Evolutionary conservation across 1,140 invertebrate genomes (phyloP), one percentile per base, ranked within the genome.

Genomic region (Aphaenogaster rudis): DNA sequence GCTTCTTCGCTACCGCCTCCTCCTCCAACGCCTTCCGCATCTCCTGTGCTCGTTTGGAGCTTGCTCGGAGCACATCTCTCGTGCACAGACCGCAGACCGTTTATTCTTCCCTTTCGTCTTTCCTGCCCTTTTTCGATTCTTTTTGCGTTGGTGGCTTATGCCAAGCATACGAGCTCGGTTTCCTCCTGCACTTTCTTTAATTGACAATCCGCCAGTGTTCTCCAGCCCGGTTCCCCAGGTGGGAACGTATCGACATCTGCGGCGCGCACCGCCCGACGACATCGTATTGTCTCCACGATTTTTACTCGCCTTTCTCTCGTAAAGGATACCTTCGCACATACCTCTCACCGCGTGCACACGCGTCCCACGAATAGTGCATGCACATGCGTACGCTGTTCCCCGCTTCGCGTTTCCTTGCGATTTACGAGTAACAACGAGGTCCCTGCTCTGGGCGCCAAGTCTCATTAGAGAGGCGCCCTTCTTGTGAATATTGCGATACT

Each of bases 221-320:
- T 61, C 80, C 33, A 11, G 36, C 54, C n/a, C n/a, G 45, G 21
- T 48, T n/a, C 48, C 8, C 86, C 88, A 93, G 93, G 93, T 94
- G 94, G 94, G 93, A 94, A 94, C 90, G 54, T 45, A 52, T 52
- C 91, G 50, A 93, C 93, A 93, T 87, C 84, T 86, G 66, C 88
- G 57, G 39, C 88, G 57, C 57, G 88, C 86, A 84, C 79, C 86
- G 86, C 8, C 21, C 89, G 78, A 77, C 93, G 90, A 94, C 94
- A 94, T 93, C 88, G 93, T 94, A 94, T 94, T 94, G 94, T 94
- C 91, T 8, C 92, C 87, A 74, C 66, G 81, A 81, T 92, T 94
- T 93, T 94, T 93, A 89, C 87, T 91, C 76, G 36, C 39, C 42
- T 52, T 76, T 81, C 66, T 39, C n/a, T 57, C 45, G 15, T 61